Percentiles rank a stretch among this genome's conserved stretches.
Conservation (phyloP, 1,140 invertebrate species). For the Adoxophyes honmai region DNA sequence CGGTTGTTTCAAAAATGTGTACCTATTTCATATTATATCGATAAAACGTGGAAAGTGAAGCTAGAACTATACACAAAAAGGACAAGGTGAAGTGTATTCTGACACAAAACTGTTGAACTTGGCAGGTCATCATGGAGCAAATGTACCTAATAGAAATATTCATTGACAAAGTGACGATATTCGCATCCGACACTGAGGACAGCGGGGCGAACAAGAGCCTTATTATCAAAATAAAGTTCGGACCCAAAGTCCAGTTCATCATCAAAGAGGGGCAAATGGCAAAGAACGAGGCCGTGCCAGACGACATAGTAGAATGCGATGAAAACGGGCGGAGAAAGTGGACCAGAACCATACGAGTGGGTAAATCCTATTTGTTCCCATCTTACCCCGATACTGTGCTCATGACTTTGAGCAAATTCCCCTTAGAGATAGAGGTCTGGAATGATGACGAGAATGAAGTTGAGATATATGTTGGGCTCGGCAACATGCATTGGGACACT, state of each 20-base stretch:
- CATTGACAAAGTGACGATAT: slow-evolving; percentile 66
- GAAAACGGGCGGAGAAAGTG: slow-evolving; percentile 54
- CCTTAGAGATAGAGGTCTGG: slow-evolving; percentile 65
- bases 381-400: slow-evolving; percentile 63
- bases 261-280: slow-evolving; percentile 64
- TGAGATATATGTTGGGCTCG: slow-evolving; percentile 61
- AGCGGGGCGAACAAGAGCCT: slow-evolving; percentile 55
- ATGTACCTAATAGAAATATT: slow-evolving; percentile 72
- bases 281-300: slow-evolving; percentile 42
- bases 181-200: slow-evolving; percentile 43
- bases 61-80: not conserved
- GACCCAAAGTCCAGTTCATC: slow-evolving; percentile 65
- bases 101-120: slow-evolving; percentile 56
- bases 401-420: slow-evolving; percentile 58
- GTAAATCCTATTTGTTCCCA: slow-evolving; percentile 65
- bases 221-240: slow-evolving; percentile 66
- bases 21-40: no score
- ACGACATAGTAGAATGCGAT: slow-evolving; percentile 56
- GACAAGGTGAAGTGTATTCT: slow-evolving; percentile 41
- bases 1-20: no score
- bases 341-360: slow-evolving; percentile 59
- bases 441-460: slow-evolving; percentile 63
- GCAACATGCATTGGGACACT: slow-evolving; percentile 62
- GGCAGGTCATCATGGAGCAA: slow-evolving; percentile 70
- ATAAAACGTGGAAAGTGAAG: not conserved